phyloP scores from a whole-genome alignment of 2,113 vertebrate genomes.

The Gadus macrocephalus region DNA sequence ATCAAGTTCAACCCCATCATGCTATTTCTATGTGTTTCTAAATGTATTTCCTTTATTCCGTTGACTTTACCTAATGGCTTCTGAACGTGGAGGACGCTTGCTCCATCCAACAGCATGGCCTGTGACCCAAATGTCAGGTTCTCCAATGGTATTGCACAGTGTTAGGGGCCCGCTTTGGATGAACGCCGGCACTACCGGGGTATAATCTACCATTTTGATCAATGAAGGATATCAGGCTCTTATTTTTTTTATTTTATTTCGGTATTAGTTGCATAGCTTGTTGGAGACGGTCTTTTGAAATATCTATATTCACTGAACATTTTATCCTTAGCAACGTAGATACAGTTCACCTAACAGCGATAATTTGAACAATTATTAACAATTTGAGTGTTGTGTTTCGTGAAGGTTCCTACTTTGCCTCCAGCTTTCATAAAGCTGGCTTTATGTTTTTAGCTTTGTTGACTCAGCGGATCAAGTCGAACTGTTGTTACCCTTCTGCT shows the following conservation, averaged over 20 bases:
- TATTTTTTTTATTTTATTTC: not conserved
- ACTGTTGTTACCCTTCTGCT: not conserved
- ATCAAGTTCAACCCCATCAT: not conserved
- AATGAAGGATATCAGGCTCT: constrained; percentile 44
- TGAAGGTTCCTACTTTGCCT: constrained; percentile 21
- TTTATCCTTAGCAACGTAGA: constrained; percentile 35
- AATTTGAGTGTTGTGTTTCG: constrained; percentile 40
- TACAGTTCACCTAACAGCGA: constrained; percentile 16
- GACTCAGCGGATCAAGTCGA: constrained; percentile 12
- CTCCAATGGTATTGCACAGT: constrained; percentile 28
- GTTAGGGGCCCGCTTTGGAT: not conserved
- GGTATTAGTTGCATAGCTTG: not conserved
- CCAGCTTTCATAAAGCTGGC: constrained; percentile 73
- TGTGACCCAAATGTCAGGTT: not conserved
- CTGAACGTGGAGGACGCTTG: not conserved
- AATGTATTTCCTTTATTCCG: not conserved
- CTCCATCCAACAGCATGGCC: too few species aligned
- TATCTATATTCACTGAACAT: constrained; percentile 36
- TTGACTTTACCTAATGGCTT: not conserved
- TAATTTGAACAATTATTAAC: constrained; percentile 40
- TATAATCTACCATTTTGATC: constrained; percentile 1
- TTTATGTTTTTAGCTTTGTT: constrained; percentile 25
- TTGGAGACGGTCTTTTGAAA: not conserved
- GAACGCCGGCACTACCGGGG: not conserved
- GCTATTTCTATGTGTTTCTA: not conserved